Conservation (phyloP, 2,113 vertebrate species). For the Mormoops blainvillei region DNA sequence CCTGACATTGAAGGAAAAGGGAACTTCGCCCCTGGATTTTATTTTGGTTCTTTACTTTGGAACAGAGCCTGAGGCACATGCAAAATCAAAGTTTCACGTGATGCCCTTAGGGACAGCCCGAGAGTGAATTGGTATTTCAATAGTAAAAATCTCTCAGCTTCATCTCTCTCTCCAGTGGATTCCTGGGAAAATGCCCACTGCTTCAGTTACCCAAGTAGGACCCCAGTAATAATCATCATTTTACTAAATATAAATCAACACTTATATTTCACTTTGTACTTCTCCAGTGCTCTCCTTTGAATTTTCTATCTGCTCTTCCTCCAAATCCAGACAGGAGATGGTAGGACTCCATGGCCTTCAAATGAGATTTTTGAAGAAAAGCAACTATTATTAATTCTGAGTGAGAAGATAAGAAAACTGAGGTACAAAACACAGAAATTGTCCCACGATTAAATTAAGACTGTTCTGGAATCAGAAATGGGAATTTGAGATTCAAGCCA, state of each 20-base stretch:
- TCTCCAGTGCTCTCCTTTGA: not conserved
- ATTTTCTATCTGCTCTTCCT: not conserved
- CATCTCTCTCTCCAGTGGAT: not conserved
- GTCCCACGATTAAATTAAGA: not conserved
- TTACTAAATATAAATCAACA: not conserved
- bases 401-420: not conserved
- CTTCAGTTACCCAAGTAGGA: not conserved
- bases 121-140: not conserved
- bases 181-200: not conserved
- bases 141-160: not conserved
- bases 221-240: not conserved
- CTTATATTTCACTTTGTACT: not conserved
- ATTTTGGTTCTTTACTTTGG: conserved; percentile 29
- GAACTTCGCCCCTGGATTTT: not conserved
- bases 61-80: not conserved
- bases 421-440: not conserved
- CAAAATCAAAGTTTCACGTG: not conserved
- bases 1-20: not conserved
- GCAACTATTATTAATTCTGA: not conserved
- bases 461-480: not conserved
- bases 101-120: not conserved
- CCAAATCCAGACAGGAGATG: not conserved
- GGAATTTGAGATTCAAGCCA: not conserved
- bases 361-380: conserved; percentile 17
- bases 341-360: not conserved